phyloP scores from a whole-genome alignment of 2,797 vertebrate genomes.

The Platyrinchus mystaceus region DNA sequence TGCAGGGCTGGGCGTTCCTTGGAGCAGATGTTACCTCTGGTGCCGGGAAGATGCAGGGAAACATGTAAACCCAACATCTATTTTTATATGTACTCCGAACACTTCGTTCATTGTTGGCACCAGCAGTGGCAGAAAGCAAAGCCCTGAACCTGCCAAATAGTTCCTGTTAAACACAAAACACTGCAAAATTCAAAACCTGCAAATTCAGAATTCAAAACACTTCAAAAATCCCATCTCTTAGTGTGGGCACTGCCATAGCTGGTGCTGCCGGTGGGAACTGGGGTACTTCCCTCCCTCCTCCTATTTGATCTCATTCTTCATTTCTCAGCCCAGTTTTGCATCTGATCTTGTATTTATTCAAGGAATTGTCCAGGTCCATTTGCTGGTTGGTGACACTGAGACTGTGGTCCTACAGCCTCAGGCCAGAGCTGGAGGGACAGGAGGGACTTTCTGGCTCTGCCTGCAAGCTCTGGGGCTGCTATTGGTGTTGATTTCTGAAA shows the following conservation, averaged over 20 bases:
- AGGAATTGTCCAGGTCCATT: background rate
- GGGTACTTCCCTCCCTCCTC: background rate
- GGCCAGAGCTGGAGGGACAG: background rate
- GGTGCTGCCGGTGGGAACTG: fast-evolving
- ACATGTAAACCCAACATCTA: background rate
- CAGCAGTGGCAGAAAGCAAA: background rate
- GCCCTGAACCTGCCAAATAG: background rate
- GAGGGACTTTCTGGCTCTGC: background rate
- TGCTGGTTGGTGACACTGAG: background rate
- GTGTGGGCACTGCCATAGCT: background rate
- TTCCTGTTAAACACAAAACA: background rate
- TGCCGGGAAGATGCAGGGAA: background rate
- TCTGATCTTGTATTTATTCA: background rate
- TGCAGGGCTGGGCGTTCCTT: background rate
- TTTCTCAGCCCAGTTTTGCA: background rate
- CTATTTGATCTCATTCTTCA: background rate
- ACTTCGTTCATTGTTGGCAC: background rate
- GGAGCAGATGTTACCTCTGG: background rate
- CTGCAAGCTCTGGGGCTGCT: background rate
- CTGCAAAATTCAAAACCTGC: too few species aligned
- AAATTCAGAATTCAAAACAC: background rate
- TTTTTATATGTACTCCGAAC: fast-evolving
- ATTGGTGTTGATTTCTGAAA: background rate
- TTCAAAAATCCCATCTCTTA: background rate
- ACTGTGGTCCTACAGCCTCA: background rate